phyloP scores from a whole-genome alignment of 2,888 invertebrate species.

The Temnothorax ravouxi region DNA sequence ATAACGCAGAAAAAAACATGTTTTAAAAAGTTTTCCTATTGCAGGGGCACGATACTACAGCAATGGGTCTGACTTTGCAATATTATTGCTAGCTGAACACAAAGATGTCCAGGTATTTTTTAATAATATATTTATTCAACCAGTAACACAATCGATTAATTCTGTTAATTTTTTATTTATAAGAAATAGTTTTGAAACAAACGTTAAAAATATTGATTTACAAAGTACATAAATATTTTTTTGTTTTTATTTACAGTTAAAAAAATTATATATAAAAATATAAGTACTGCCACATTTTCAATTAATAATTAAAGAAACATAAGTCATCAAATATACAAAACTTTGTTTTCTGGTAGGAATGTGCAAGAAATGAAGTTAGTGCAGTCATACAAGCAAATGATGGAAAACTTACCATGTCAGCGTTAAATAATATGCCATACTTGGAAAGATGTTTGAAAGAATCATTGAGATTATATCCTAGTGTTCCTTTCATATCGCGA shows the following conservation, averaged over 20 bases:
- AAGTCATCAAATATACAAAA: neutral
- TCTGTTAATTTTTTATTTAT: neutral
- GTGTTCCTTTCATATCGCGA: constrained; percentile 90
- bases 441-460: constrained; percentile 91
- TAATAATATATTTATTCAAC: neutral
- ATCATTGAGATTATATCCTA: constrained; percentile 89
- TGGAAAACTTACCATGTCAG: constrained; percentile 87
- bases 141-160: neutral
- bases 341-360: constrained; percentile 60
- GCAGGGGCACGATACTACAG: constrained; percentile 90
- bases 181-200: neutral
- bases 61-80: constrained; percentile 86
- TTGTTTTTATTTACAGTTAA: neutral
- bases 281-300: neutral
- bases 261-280: neutral
- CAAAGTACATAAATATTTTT: neutral
- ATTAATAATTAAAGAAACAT: constrained; percentile 7
- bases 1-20: neutral
- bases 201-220: neutral
- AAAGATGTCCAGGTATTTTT: constrained; percentile 82
- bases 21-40: constrained; percentile 62
- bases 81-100: constrained; percentile 87
- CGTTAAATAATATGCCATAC: constrained; percentile 90
- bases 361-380: constrained; percentile 77
- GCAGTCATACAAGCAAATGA: constrained; percentile 87